phyloP scores from a whole-genome alignment of 2,113 vertebrate species.

The Oreotrochilus melanogaster region DNA sequence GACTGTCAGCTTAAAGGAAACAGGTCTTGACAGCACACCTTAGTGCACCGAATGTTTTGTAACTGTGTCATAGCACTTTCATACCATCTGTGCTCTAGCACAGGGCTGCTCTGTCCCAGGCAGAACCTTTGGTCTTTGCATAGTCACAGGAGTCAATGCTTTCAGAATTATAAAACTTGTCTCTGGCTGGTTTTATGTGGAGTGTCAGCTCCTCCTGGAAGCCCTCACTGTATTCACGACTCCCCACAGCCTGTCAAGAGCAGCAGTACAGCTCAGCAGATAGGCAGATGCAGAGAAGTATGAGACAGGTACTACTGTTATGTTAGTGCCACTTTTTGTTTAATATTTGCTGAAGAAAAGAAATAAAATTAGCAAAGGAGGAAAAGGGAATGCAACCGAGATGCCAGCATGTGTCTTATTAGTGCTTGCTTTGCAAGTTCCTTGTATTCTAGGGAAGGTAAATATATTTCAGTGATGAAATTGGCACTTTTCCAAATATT shows the following conservation, averaged over 20 bases:
- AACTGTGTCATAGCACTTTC: not conserved
- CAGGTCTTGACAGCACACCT: constrained; percentile 8
- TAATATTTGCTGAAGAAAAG: not conserved
- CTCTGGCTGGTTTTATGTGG: not conserved
- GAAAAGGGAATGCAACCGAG: not conserved
- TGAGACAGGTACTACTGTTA: not conserved
- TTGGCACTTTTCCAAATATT: not conserved
- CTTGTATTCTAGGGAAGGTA: not conserved
- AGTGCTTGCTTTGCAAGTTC: fast-evolving
- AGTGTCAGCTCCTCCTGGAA: not conserved
- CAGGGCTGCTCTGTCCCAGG: not conserved
- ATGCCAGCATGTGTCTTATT: not conserved
- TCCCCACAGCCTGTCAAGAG: not conserved
- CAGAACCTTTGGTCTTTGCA: not conserved
- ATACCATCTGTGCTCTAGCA: not conserved
- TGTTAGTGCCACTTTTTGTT: not conserved
- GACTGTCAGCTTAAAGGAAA: constrained; percentile 10
- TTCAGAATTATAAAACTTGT: not conserved
- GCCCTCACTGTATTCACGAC: not conserved
- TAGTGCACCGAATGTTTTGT: not conserved
- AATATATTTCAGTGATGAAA: not conserved
- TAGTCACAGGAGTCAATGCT: not conserved
- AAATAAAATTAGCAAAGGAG: not conserved
- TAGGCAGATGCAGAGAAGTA: not conserved
- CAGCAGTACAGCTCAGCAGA: not conserved